Evolutionary conservation across 2,888 invertebrate genomes (phyloP), one percentile per base, ranked within the genome.

Genomic region (Hirtodrosophila trivittata): DNA sequence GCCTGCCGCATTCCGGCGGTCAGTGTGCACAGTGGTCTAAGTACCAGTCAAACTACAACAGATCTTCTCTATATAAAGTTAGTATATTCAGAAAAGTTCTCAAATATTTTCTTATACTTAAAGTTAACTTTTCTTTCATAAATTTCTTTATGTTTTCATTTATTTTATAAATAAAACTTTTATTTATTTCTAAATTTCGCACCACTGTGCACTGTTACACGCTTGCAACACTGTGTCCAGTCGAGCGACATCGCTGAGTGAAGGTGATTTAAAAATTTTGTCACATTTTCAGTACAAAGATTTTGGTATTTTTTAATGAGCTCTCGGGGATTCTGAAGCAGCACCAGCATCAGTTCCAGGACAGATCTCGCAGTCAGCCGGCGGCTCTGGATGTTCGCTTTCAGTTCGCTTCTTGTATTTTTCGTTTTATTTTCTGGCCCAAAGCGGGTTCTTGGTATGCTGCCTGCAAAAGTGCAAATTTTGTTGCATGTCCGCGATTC

Each of bases 281-380:
- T 89, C 88, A 89, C 88, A 89, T 88, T 89, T 88, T 89, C 87
- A 85, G 88, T 86, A 84, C 87, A 77, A 77, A 77, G 86, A 87
- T 87, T 88, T 89, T 88, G 89, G 88, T 87, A 89, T 89, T 89
- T 89, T 88, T 89, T 88, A 88, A 88, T 88, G 88, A 88, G 88
- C 87, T 85, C 78, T 77, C 77, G 78, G 71, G 75, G 73, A 77
- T 81, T 73, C 83, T 84, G 51, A 51, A 9, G 68, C 69, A 62
- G 66, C 69, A 71, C 59, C 71, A 59, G 30, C 13, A 18, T 14
- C 45, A 45, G 54, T 45, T 43, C 35, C 42, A 50, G 41, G 37
- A 57, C 33, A 35, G 50, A 13, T 46, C 39, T 32, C 25, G 46
- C 10, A 6, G 41, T 66, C 51, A 9, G 30, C 25, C 25, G 35